Evolutionary conservation across 1,140 invertebrate genomes (phyloP), one percentile per base, ranked within the genome.

Genomic region (Aleiodes sp.): DNA sequence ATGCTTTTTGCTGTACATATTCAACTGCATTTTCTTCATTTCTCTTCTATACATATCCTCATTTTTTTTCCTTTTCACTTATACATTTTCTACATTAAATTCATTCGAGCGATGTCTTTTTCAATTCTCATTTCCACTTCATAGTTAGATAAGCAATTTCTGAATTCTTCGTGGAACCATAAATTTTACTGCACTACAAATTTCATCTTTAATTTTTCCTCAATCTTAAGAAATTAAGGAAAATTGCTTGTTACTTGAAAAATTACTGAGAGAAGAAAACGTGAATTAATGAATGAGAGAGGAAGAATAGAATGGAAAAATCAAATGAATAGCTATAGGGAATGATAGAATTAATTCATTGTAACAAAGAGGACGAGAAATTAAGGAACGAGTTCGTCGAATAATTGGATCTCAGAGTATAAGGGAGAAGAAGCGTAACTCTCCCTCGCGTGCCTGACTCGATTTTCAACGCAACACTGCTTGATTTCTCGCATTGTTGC

Each of bases 11-110:
- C 39, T 4, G 19, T 16, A 43, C 39, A 43, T 43, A 43, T 16
- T 43, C 39, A 43, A 43, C 39, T 43, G 39, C 39, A 43, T 43
- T 43, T 43, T 43, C 39, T 43, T 43, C 39, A 43, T 43, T 43
- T 43, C 39, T 43, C 39, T 16, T 43, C 19, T 16, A 7, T 9
- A 39, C 35, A 43, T 16, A 43, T 43, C 39, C 39, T 6, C 6
- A 1, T 43, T 2, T 43, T 16, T 43, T 43, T 12, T 8, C 14
- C 39, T 43, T n/a, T n/a, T n/a, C 12, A 8, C 39, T n/a, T n/a
- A n/a, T n/a, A 43, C 14, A 16, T 43, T 43, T 43, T 16, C 14
- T 16, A 43, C 39, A 16, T 43, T 16, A 43, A 43, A 43, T 43
- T 43, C 39, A 43, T 43, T 43, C n/a, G 12, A 43, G 39, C 39